Conservation (phyloP, 2,113 vertebrate species). For the Plotosus lineatus region DNA sequence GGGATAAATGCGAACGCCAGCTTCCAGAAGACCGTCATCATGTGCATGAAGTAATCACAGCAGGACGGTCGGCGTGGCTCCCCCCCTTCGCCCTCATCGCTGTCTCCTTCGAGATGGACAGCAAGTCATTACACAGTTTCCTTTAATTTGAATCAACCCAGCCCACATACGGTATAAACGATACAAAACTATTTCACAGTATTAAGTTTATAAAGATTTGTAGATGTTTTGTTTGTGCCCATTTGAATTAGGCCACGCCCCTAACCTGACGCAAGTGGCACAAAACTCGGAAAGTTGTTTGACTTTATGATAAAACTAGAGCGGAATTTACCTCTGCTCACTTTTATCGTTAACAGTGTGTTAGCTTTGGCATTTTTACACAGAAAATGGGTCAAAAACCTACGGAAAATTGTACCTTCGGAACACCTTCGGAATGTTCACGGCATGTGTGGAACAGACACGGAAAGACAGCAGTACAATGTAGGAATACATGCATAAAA, state of each 20-base stretch:
- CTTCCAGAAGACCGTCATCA: conserved; percentile 91
- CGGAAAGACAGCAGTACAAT: too few species aligned
- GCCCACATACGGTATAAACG: neutral
- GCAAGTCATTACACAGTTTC: neutral
- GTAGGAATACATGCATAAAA: too few species aligned
- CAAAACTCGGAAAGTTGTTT: neutral
- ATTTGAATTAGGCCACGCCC: neutral
- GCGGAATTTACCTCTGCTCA: neutral
- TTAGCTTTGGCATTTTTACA: too few species aligned
- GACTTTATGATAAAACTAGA: neutral
- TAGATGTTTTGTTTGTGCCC: neutral
- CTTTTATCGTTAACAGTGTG: neutral
- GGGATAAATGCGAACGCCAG: conserved; percentile 86
- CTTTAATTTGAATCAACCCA: neutral
- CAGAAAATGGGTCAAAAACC: too few species aligned
- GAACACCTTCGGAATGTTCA: too few species aligned
- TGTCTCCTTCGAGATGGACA: conserved; percentile 71
- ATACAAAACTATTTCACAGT: neutral
- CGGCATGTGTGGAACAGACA: too few species aligned
- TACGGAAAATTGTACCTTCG: too few species aligned
- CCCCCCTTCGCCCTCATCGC: conserved; percentile 78
- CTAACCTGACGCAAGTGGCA: neutral
- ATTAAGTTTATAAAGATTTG: neutral
- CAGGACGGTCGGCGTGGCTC: conserved; percentile 80
- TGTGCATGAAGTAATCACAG: conserved; percentile 90